A percentile compares a stretch with the other conserved stretches of the same genome.
These are phyloP conservation scores for Melanotaenia boesemani DNA, from an alignment of 2,797 vertebrate species.

Conservation along the genomic window DNA sequence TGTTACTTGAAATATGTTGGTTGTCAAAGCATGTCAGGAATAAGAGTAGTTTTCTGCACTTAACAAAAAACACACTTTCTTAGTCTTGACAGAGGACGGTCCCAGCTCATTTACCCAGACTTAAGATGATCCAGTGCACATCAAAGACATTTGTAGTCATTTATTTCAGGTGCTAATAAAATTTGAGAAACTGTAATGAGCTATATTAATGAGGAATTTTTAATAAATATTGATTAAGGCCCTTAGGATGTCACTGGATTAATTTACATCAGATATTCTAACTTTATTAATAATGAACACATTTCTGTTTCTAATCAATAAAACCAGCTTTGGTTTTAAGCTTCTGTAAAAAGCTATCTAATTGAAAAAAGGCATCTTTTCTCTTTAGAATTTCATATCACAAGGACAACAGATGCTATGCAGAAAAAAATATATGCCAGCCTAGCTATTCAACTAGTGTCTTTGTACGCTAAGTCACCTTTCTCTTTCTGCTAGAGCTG, in stretches of 20 bases:
- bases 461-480: constrained; percentile 43
- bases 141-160: constrained; percentile 5
- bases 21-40: neutral
- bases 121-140: constrained; percentile 1
- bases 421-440: constrained; percentile 24
- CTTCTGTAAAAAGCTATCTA: constrained; percentile 23
- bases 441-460: constrained; percentile 46
- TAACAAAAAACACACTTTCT: neutral
- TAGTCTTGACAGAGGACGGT: neutral
- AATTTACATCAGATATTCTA: constrained; percentile 38
- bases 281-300: constrained; percentile 34
- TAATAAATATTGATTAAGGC: constrained; percentile 35
- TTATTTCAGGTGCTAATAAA: constrained; percentile 5
- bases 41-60: neutral
- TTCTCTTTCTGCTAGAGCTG: constrained; percentile 53
- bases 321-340: constrained; percentile 20
- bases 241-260: constrained; percentile 17
- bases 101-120: constrained; percentile 6
- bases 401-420: constrained; percentile 25
- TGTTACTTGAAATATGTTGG: constrained; percentile 7
- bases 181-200: constrained; percentile 8
- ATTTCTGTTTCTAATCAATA: constrained; percentile 33
- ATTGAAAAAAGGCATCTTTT: constrained; percentile 30
- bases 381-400: constrained; percentile 5
- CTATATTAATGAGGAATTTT: constrained; percentile 4